Percentiles rank a stretch among this genome's conserved stretches.
Conservation (phyloP, 2,113 vertebrate genomes). For the Cochlearius cochlearius region DNA sequence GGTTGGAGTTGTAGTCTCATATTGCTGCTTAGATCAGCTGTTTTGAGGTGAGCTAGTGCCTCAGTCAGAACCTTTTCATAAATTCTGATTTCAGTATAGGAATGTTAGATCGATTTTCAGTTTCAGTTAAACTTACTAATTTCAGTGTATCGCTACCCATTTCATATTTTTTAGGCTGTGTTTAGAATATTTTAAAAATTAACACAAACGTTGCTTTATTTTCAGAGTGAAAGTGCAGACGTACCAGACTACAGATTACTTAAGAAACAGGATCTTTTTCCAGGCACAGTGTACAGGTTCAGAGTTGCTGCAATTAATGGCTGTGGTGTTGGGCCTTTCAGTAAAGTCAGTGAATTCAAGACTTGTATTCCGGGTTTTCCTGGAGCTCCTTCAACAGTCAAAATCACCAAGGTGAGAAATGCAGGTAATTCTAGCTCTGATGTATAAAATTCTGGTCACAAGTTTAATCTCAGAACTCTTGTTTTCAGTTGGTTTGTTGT, state of each 20-base stretch:
- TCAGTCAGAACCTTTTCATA: neutral
- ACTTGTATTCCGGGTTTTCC: slow-evolving; percentile 97
- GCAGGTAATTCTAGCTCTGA: neutral
- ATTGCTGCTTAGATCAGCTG: neutral
- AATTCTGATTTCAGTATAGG: neutral
- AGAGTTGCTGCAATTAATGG: slow-evolving; percentile 93
- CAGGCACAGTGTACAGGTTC: slow-evolving; percentile 91
- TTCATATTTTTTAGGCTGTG: neutral
- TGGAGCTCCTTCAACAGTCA: slow-evolving; percentile 95
- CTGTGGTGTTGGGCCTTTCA: slow-evolving; percentile 89
- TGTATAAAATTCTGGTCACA: neutral
- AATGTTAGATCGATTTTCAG: neutral
- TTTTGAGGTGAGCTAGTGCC: neutral
- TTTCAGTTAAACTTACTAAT: neutral
- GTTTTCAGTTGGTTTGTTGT: neutral
- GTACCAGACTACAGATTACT: slow-evolving; percentile 82
- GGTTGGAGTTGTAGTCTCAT: neutral
- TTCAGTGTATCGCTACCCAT: neutral
- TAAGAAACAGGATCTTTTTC: slow-evolving; percentile 84
- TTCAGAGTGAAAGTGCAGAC: slow-evolving; percentile 76
- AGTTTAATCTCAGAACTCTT: neutral
- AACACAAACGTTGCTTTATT: neutral
- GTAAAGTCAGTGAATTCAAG: slow-evolving; percentile 92
- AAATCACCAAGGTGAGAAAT: slow-evolving; percentile 88
- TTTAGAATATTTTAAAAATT: neutral